Evolutionary conservation across 23 tunicate species (phyloP).

Genomic region (Phallusia fumigata): DNA sequence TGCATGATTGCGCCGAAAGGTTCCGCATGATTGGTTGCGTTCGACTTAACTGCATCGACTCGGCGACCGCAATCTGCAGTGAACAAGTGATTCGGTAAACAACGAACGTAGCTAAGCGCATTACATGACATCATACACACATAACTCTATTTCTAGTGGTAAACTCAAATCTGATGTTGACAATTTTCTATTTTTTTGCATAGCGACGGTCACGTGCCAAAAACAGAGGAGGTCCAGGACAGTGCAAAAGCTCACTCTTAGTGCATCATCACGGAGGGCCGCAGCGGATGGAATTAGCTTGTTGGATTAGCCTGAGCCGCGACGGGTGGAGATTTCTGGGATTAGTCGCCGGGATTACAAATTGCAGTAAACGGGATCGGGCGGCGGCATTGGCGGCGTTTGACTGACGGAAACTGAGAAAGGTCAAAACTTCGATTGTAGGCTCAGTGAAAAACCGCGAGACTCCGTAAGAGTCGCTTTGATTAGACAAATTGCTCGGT

Average conservation of each 20-base stretch:
- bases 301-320: slow-evolving; percentile 9
- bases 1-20: slow-evolving; percentile 38
- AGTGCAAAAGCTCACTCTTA: no score
- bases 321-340: slow-evolving; percentile 3
- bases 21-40: slow-evolving; percentile 20
- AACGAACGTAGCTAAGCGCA: no score
- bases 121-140: no score
- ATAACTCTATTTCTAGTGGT: no score
- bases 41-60: slow-evolving; percentile 25
- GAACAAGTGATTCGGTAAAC: no score
- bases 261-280: not conserved
- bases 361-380: not conserved
- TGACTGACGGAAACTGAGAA: slow-evolving; percentile 15
- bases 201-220: no score
- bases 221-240: no score
- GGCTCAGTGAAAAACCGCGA: not conserved
- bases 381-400: not conserved
- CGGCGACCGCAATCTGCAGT: slow-evolving; percentile 32
- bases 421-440: not conserved
- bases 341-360: slow-evolving; percentile 13
- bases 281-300: slow-evolving; percentile 11
- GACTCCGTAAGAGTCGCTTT: slow-evolving; percentile 5
- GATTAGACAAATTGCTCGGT: slow-evolving; percentile 13
- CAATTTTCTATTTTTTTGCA: no score
- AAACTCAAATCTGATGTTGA: no score